These are phyloP conservation scores for Oceanites oceanicus DNA, from an alignment of 2,113 vertebrate species.

Conservation along the genomic window DNA sequence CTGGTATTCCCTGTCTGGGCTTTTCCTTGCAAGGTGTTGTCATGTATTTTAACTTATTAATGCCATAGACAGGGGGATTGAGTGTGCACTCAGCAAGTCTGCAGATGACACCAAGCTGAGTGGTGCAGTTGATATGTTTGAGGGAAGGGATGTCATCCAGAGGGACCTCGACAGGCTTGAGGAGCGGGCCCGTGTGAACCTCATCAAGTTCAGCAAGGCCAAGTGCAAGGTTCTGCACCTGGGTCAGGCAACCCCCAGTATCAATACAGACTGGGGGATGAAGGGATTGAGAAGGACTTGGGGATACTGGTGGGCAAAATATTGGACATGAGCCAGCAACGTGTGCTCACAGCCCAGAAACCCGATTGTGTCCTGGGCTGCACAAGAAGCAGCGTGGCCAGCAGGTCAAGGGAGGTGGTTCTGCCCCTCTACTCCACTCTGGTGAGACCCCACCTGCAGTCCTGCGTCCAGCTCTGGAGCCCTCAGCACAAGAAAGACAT, in stretches of 20 bases:
- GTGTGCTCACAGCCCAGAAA: not conserved
- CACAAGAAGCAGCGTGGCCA: fast-evolving
- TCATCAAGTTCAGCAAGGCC: not conserved
- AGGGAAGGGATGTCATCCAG: not conserved
- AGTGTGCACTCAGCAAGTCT: not conserved
- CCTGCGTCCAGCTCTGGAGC: not conserved
- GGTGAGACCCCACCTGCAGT: not conserved
- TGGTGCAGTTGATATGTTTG: too few relatives aligned
- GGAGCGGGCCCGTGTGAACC: not conserved
- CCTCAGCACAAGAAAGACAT: not conserved
- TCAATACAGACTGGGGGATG: not conserved
- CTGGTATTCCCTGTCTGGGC: not conserved
- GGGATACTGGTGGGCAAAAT: not conserved
- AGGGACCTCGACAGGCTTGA: not conserved
- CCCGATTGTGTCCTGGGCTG: fast-evolving
- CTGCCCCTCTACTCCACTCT: fast-evolving
- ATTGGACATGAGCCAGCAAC: fast-evolving
- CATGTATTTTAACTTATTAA: not conserved
- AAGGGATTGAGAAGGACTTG: not conserved
- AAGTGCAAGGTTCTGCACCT: not conserved
- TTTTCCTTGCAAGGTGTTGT: not conserved
- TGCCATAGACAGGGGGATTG: not conserved
- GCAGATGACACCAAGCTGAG: not conserved
- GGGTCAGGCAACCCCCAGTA: not conserved
- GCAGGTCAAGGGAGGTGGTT: not conserved